Percentiles rank a stretch among this genome's conserved stretches.
These are phyloP conservation scores for Acrobasis suavella DNA, from an alignment of 2,888 invertebrate species.

Conservation along the genomic window DNA sequence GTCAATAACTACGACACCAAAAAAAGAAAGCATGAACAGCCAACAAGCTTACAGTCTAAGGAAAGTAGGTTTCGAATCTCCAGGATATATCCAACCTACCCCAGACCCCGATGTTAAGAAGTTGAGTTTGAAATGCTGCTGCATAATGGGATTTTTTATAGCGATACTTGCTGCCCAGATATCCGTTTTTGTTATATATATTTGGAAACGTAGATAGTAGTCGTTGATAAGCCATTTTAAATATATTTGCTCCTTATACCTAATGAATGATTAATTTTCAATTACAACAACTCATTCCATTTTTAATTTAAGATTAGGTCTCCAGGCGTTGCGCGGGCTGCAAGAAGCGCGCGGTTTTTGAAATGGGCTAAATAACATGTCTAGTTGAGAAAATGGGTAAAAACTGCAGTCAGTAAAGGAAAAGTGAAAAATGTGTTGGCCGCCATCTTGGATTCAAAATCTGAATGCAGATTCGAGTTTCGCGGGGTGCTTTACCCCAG, in stretches of 20 bases:
- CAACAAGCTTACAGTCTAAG: constrained; percentile 45
- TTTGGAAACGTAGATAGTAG: constrained; percentile 32
- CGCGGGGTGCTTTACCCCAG: too few species aligned
- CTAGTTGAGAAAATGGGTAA: too few species aligned
- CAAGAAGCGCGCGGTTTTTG: too few species aligned
- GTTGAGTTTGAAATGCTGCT: constrained; percentile 47
- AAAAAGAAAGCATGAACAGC: neutral
- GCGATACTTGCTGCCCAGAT: constrained; percentile 50
- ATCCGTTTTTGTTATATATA: constrained; percentile 42
- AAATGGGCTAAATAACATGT: too few species aligned
- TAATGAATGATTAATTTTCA: neutral
- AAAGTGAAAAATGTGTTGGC: too few species aligned
- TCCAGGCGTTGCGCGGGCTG: too few species aligned
- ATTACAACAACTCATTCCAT: neutral
- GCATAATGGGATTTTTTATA: constrained; percentile 42
- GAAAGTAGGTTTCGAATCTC: constrained; percentile 28
- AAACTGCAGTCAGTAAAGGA: too few species aligned
- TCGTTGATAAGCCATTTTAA: neutral
- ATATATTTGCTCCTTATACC: neutral
- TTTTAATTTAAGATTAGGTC: neutral
- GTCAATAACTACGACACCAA: too few species aligned
- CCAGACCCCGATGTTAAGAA: neutral
- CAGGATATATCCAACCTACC: neutral
- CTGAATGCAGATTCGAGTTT: too few species aligned
- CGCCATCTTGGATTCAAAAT: too few species aligned